Evolutionary conservation across 2,797 vertebrate species (phyloP).

Genomic region (Sebastolobus alascanus): DNA sequence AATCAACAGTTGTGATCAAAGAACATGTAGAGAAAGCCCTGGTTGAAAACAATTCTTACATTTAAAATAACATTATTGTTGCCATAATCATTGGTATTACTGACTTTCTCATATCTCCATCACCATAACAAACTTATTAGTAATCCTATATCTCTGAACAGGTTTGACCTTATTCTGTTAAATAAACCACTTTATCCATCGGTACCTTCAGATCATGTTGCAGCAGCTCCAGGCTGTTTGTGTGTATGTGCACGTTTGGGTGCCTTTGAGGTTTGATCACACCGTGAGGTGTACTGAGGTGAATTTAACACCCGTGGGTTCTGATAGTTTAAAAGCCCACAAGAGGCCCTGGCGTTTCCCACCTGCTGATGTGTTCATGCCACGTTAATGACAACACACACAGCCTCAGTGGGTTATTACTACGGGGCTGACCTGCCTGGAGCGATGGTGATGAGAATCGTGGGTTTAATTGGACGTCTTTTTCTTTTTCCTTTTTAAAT

Average conservation of each 20-base stretch:
- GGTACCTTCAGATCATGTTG: slow-evolving; percentile 31
- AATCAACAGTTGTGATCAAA: not conserved
- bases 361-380: slow-evolving; percentile 49
- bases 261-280: slow-evolving; percentile 56
- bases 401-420: slow-evolving; percentile 1
- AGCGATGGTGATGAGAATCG: slow-evolving; percentile 8
- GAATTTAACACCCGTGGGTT: slow-evolving; percentile 44
- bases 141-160: not conserved
- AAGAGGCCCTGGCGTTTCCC: too few relatives aligned
- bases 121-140: not conserved
- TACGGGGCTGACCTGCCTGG: slow-evolving; percentile 2
- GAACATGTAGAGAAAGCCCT: not conserved
- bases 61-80: not conserved
- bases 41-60: not conserved
- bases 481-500: too few relatives aligned
- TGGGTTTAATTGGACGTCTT: not conserved
- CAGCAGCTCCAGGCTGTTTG: slow-evolving; percentile 51
- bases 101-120: not conserved
- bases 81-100: not conserved
- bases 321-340: slow-evolving; percentile 68
- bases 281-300: slow-evolving; percentile 50
- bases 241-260: slow-evolving; percentile 11
- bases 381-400: slow-evolving; percentile 27
- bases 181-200: slow-evolving; percentile 17
- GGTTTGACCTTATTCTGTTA: not conserved